Evolutionary conservation across 2,888 invertebrate genomes (phyloP).

Genomic region (Ophonus ardosiacus): DNA sequence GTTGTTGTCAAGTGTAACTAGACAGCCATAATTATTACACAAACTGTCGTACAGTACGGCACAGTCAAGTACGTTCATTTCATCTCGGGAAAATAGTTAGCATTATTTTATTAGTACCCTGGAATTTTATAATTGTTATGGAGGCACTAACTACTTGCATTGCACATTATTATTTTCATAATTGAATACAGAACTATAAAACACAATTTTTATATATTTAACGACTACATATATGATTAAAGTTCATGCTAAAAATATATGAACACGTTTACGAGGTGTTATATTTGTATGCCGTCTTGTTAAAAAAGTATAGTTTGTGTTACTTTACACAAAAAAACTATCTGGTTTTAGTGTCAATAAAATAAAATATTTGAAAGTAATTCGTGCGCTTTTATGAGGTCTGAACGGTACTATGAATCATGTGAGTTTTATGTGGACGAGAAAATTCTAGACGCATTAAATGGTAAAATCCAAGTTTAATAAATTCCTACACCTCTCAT

Average conservation of each 20-base stretch:
- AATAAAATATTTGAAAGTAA: constrained; percentile 17
- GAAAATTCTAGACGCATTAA: constrained; percentile 9
- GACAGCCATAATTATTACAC: not conserved
- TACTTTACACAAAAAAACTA: not conserved
- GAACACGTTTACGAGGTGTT: not conserved
- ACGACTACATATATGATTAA: no score
- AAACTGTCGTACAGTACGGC: not conserved
- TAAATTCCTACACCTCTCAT: constrained; percentile 24
- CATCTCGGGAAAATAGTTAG: not conserved
- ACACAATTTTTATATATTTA: no score
- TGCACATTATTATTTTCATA: not conserved
- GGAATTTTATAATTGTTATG: not conserved
- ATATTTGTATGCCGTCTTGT: not conserved
- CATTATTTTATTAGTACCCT: not conserved
- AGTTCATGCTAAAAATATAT: not conserved
- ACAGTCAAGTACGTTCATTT: no score
- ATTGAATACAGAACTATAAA: not conserved
- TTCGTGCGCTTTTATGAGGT: constrained; percentile 1
- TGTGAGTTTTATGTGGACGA: constrained; percentile 3
- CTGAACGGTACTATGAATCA: constrained; percentile 13
- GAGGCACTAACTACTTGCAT: not conserved
- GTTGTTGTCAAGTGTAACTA: not conserved
- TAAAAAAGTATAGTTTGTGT: not conserved
- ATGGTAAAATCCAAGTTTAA: not conserved
- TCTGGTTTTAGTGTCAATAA: constrained; percentile 3